Base-by-base conservation (phyloP, 2,888 invertebrate species). In the Gandaritis pyraliata region DNA sequence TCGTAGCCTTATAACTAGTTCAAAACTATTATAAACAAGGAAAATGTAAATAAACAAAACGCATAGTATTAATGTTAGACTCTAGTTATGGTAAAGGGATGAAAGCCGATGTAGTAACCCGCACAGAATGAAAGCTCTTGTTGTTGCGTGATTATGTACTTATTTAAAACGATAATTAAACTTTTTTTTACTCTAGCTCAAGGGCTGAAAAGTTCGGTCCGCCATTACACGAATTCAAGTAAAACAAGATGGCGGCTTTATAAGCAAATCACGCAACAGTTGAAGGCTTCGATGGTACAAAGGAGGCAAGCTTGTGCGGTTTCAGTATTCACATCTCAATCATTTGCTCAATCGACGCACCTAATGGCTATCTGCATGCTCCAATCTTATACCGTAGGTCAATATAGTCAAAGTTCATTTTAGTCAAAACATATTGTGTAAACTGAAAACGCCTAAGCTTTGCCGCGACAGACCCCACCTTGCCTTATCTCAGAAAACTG, bases 1-100 rank as follows among this genome's bases (percentile, higher is more conserved):
- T 87, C 85, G 90, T 91, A 92, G 92, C 91, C 91, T 92, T 92
- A 92, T 85, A 88, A 88, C 87, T 92, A 91, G 92, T 92, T 91
- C 92, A 91, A 92, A 92, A 90, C 89, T 91, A 90, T 84, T 81
- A 78, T 80, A 83, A 83, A 81, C 76, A 71, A 74, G 77, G 77
- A 80, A 78, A 70, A 69, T 89, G 88, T 90, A 90, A 81, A 90
- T 90, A 90, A 79, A 77, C 75, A 81, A 83, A 69, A 82, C 73
- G 75, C 79, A 81, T 88, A 88, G 87, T 83, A 80, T 84, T 88
- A 88, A 83, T 82, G 73, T 83, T 86, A 89, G 84, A 69, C 71
- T 78, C 66, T 89, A 87, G 85, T 81, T 62, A 48, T 53, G 71
- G 78, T 79, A 81, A 83, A 78, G 85, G 82, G 79, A 86, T 75